A percentile compares a stretch with the other conserved stretches of the same genome.
Evolutionary conservation across 2,797 vertebrate genomes (phyloP).

Genomic region (Thamnophis elegans): DNA sequence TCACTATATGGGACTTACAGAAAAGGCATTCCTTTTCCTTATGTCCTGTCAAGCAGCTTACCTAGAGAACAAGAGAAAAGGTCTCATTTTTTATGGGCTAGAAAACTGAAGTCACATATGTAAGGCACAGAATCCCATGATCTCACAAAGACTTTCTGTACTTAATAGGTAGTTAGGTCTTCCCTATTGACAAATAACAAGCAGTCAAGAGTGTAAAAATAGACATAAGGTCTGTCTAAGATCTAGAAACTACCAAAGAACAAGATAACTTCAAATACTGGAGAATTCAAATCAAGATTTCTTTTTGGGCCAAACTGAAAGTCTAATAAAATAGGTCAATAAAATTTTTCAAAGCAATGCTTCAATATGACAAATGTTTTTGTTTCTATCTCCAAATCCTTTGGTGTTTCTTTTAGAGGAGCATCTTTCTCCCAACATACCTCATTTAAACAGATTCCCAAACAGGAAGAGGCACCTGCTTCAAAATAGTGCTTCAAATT

Average conservation of each 20-base stretch:
- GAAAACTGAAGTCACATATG: background rate
- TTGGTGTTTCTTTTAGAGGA: background rate
- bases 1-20: background rate
- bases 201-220: too few relatives aligned
- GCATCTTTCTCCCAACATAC: background rate
- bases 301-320: background rate
- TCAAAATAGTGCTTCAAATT: background rate
- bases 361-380: background rate
- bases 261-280: background rate
- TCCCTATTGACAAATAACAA: background rate
- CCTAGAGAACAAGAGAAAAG: background rate
- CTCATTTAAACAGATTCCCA: background rate
- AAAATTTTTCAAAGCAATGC: background rate
- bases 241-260: background rate
- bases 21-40: background rate
- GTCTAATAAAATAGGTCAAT: background rate
- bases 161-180: background rate
- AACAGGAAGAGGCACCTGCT: background rate
- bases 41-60: background rate
- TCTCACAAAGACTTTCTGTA: background rate
- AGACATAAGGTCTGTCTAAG: background rate
- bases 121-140: background rate
- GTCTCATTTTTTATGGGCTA: background rate
- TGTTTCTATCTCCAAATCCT: background rate
- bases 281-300: background rate